Conservation (phyloP, 2,888 invertebrate species). For the Achlya flavicornis region DNA sequence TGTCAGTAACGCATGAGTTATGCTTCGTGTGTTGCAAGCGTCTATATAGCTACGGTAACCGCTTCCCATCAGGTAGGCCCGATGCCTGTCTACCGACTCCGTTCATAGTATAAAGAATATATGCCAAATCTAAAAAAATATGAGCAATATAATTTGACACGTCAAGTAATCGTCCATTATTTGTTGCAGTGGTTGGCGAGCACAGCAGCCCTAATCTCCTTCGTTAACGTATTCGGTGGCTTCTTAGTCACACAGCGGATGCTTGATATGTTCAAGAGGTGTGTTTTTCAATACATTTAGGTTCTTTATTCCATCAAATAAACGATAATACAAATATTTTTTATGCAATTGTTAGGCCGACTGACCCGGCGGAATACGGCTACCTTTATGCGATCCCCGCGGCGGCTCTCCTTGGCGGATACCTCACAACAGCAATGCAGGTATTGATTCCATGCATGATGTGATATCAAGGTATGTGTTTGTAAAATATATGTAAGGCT, state of each 20-base stretch:
- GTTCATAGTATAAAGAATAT: too few relatives aligned
- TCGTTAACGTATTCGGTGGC: slow-evolving; percentile 95
- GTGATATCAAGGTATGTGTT: too few relatives aligned
- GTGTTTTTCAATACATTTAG: slow-evolving; percentile 25
- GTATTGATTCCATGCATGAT: slow-evolving; percentile 43
- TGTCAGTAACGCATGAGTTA: too few relatives aligned
- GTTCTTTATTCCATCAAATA: neutral
- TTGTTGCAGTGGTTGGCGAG: slow-evolving; percentile 88
- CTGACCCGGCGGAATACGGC: slow-evolving; percentile 94
- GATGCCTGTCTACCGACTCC: too few relatives aligned
- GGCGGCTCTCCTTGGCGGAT: slow-evolving; percentile 87
- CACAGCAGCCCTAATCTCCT: slow-evolving; percentile 92
- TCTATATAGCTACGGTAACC: too few relatives aligned
- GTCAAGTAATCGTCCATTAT: too few relatives aligned
- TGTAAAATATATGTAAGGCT: too few relatives aligned
- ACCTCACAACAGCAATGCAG: slow-evolving; percentile 85
- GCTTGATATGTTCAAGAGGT: slow-evolving; percentile 96
- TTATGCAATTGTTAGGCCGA: slow-evolving; percentile 72
- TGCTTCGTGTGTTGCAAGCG: too few relatives aligned
- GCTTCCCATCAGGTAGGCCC: too few relatives aligned
- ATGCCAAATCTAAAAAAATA: too few relatives aligned
- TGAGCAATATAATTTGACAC: too few relatives aligned
- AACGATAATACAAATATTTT: neutral
- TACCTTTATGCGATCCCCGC: slow-evolving; percentile 91
- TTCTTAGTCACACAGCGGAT: slow-evolving; percentile 95